Evolutionary conservation across 2,113 vertebrate genomes (phyloP).

Genomic region (Synchiropus splendidus): DNA sequence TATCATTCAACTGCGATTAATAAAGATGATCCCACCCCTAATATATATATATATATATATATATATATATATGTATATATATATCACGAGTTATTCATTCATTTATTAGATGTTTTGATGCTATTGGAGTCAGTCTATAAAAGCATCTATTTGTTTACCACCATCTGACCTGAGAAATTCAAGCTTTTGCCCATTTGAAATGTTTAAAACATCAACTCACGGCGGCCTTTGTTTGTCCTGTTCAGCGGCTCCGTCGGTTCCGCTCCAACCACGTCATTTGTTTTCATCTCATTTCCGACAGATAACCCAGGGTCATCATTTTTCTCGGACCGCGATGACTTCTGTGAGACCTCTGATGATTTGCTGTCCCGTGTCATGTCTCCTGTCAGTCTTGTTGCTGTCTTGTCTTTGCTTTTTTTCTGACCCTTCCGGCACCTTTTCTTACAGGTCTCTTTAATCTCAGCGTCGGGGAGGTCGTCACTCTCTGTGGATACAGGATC

Average conservation of each 20-base stretch:
- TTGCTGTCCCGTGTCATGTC: conserved; percentile 12
- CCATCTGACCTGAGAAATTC: too few species aligned
- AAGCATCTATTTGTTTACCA: too few species aligned
- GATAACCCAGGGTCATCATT: conserved; percentile 5
- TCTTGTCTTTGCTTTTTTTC: conserved; percentile 26
- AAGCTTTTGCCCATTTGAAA: too few species aligned
- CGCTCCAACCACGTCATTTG: conserved; percentile 1
- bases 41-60: too few species aligned
- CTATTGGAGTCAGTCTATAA: too few species aligned
- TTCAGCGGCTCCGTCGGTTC: conserved; percentile 7
- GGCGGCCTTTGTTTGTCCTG: conserved; percentile 11
- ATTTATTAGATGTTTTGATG: too few species aligned
- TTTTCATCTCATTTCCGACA: conserved; percentile 1
- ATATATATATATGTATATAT: too few species aligned
- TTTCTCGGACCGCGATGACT: conserved; percentile 15
- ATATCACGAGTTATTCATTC: too few species aligned
- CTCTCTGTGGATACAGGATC: conserved; percentile 52
- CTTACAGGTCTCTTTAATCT: conserved; percentile 30
- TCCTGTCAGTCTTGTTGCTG: conserved; percentile 12
- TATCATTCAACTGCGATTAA: too few species aligned
- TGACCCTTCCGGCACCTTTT: conserved; percentile 43
- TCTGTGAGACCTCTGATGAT: conserved; percentile 6
- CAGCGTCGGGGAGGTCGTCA: conserved; percentile 29
- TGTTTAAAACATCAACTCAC: too few species aligned
- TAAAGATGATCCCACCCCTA: too few species aligned